phyloP scores from a whole-genome alignment of 2,113 vertebrate species.

The Elephantulus edwardii region DNA sequence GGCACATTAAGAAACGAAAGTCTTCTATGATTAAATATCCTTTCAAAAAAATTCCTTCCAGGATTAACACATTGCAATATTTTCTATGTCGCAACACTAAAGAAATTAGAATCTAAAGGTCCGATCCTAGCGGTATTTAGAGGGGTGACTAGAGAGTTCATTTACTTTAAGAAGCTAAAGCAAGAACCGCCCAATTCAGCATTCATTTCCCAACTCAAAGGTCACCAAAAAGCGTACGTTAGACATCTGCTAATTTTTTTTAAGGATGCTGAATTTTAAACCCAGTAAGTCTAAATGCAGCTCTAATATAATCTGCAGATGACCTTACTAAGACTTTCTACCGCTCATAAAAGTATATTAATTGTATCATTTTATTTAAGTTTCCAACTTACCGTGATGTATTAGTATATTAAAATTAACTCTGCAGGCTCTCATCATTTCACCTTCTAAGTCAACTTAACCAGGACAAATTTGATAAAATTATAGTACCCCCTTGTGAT shows the following conservation, averaged over 20 bases:
- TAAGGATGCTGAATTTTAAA: slow-evolving; percentile 74
- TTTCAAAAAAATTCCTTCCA: slow-evolving; percentile 42
- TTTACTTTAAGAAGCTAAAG: slow-evolving; percentile 55
- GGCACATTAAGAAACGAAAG: slow-evolving; percentile 24
- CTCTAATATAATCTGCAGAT: slow-evolving; percentile 77
- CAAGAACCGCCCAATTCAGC: slow-evolving; percentile 45
- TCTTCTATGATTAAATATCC: slow-evolving; percentile 60
- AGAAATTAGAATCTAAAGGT: slow-evolving; percentile 27
- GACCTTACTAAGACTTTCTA: slow-evolving; percentile 82
- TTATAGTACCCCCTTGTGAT: slow-evolving; percentile 84
- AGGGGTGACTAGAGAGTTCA: not conserved
- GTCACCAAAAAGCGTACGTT: slow-evolving; percentile 65
- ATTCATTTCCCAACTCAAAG: slow-evolving; percentile 64
- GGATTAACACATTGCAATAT: slow-evolving; percentile 30
- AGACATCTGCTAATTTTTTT: slow-evolving; percentile 66
- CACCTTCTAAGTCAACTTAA: slow-evolving; percentile 82
- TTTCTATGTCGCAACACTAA: slow-evolving; percentile 41
- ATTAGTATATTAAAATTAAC: slow-evolving; percentile 88
- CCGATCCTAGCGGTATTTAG: slow-evolving; percentile 4
- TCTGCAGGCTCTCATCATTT: slow-evolving; percentile 83
- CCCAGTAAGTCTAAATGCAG: slow-evolving; percentile 60
- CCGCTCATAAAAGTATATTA: slow-evolving; percentile 82
- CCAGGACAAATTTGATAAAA: slow-evolving; percentile 84
- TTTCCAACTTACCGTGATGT: slow-evolving; percentile 82
- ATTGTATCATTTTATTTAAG: slow-evolving; percentile 84